Evolutionary conservation across 2,888 invertebrate genomes (phyloP).

Genomic region (Zaprionus obscuricornis): DNA sequence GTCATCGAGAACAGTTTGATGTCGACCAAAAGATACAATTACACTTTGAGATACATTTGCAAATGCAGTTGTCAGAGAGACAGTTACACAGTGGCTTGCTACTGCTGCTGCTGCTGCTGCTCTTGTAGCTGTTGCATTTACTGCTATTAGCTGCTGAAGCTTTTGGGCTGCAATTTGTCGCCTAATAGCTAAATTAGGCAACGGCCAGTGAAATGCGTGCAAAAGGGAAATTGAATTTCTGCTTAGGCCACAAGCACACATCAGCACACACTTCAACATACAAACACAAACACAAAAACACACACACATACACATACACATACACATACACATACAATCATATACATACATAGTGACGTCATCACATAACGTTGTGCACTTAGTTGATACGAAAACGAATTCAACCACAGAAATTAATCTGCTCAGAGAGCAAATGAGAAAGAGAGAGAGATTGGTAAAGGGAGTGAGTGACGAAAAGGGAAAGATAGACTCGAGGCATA

Average conservation of each 20-base stretch:
- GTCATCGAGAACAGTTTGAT: slow-evolving; percentile 50
- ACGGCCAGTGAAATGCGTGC: slow-evolving; percentile 31
- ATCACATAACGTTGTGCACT: slow-evolving; percentile 54
- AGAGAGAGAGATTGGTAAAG: no score
- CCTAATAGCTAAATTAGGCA: slow-evolving; percentile 57
- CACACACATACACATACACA: not conserved
- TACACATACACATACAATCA: no score
- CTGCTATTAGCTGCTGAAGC: no score
- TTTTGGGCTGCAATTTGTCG: slow-evolving; percentile 36
- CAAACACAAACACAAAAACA: not conserved
- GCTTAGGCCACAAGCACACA: slow-evolving; percentile 22
- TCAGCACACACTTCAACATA: not conserved
- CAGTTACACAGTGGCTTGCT: no score
- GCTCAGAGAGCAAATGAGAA: slow-evolving; percentile 1
- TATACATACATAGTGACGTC: no score
- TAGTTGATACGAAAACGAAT: slow-evolving; percentile 42
- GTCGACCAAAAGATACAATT: slow-evolving; percentile 11
- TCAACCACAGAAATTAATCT: slow-evolving; percentile 67
- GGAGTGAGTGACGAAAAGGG: slow-evolving; percentile 29
- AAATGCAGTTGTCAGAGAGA: no score
- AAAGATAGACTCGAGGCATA: no score
- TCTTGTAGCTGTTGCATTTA: not conserved
- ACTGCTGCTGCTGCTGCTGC: no score
- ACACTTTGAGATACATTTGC: slow-evolving; percentile 9
- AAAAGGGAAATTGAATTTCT: slow-evolving; percentile 51